Percentiles rank a stretch among this genome's conserved stretches.
These are phyloP conservation scores for Spodoptera littoralis DNA, from an alignment of 2,888 invertebrate species.

Conservation along the genomic window DNA sequence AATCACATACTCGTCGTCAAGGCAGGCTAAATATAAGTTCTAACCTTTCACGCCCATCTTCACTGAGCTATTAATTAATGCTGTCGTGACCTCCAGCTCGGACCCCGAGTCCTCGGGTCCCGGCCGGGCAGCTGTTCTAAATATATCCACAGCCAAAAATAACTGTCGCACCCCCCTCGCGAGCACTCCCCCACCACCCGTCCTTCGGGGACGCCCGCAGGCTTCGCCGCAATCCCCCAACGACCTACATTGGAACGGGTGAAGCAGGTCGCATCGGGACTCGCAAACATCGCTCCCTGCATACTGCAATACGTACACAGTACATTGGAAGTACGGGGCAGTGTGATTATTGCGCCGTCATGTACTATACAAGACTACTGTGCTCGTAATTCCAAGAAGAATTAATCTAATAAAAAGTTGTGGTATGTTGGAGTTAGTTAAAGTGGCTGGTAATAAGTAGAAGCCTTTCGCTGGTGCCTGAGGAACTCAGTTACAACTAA, in stretches of 20 bases:
- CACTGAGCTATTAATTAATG: constrained; percentile 35
- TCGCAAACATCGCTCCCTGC: constrained; percentile 7
- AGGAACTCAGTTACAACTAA: constrained; percentile 9
- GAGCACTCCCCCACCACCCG: constrained; percentile 34
- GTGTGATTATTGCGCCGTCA: constrained; percentile 13
- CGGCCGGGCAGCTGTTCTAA: constrained; percentile 74
- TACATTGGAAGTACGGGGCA: constrained; percentile 28
- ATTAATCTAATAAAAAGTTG: too few relatives aligned
- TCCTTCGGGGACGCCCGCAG: constrained; percentile 36
- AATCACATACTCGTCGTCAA: constrained; percentile 23
- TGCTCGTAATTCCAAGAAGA: too few relatives aligned
- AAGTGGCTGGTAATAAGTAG: not conserved
- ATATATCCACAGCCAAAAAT: constrained; percentile 79
- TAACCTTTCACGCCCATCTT: constrained; percentile 45
- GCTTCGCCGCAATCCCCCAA: constrained; percentile 51
- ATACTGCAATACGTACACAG: constrained; percentile 39
- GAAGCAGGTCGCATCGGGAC: constrained; percentile 46
- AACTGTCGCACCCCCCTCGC: constrained; percentile 55
- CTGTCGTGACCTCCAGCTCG: constrained; percentile 56
- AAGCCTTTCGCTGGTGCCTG: constrained; percentile 1
- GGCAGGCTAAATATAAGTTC: constrained; percentile 35
- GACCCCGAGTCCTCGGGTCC: constrained; percentile 64
- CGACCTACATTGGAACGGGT: constrained; percentile 65
- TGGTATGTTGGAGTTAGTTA: not conserved
- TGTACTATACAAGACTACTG: too few relatives aligned